These are phyloP conservation scores for Hexactinellida sp. DNA, from an alignment of 37 sponge, comb jelly and placozoan genomes.

Conservation along the genomic window DNA sequence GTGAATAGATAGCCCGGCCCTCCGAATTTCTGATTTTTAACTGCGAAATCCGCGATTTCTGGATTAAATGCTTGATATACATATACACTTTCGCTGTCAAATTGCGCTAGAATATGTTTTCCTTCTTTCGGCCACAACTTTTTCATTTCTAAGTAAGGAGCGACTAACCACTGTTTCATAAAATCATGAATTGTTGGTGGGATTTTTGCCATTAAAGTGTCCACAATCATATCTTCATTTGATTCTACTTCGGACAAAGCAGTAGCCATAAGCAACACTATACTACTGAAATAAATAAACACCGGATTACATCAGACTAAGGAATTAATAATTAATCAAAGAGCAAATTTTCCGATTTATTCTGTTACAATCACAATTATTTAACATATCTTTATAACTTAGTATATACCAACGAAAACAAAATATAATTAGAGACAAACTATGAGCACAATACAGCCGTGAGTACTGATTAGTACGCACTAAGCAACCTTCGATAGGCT, in stretches of 20 bases:
- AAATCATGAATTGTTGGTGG: not conserved
- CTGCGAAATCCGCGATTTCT: slow-evolving; percentile 48
- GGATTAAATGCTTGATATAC: slow-evolving; percentile 64
- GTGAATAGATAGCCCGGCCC: slow-evolving; percentile 43
- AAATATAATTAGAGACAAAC: no score
- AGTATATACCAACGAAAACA: no score
- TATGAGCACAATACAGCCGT: no score
- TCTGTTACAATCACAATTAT: no score
- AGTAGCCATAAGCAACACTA: not conserved
- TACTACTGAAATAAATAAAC: no score
- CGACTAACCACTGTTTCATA: not conserved
- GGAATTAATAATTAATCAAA: no score
- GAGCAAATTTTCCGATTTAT: no score
- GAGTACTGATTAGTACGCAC: no score
- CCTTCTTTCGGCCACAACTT: slow-evolving; percentile 42
- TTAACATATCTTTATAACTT: no score
- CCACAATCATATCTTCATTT: not conserved
- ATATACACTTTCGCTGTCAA: slow-evolving; percentile 40
- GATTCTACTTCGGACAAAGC: not conserved
- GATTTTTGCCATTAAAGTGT: not conserved
- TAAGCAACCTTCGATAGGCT: not conserved
- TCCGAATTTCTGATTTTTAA: slow-evolving; percentile 55
- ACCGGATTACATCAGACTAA: no score
- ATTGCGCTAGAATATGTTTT: slow-evolving; percentile 54
- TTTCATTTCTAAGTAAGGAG: slow-evolving; percentile 5